These are phyloP conservation scores for Brotogeris chrysoptera DNA, from an alignment of 2,797 vertebrate species.

Conservation along the genomic window DNA sequence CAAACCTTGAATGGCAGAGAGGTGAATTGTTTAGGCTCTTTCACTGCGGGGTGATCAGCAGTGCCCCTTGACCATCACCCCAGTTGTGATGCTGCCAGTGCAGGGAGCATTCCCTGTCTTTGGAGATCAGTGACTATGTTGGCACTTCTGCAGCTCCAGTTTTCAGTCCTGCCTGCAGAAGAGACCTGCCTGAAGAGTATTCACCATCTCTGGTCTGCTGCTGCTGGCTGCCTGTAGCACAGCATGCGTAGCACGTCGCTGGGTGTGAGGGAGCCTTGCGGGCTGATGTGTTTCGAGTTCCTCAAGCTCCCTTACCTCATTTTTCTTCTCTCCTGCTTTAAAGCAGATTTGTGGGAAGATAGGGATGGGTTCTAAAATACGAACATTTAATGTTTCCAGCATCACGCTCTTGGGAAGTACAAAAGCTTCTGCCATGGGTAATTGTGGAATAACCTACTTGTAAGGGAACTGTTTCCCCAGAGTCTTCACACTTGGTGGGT, in stretches of 20 bases:
- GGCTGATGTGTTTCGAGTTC: neutral
- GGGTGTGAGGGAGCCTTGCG: neutral
- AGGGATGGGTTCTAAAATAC: neutral
- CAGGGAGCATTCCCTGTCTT: neutral
- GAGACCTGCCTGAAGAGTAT: neutral
- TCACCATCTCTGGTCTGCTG: neutral
- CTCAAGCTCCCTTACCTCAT: neutral
- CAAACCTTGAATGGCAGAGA: neutral
- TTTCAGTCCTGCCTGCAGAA: neutral
- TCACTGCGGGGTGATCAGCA: rapidly evolving
- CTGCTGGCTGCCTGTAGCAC: neutral
- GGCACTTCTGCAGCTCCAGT: neutral
- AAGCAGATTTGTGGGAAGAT: neutral
- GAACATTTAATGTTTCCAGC: neutral
- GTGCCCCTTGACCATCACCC: neutral
- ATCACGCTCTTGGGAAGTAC: neutral
- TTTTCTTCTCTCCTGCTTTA: neutral
- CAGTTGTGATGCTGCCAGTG: neutral
- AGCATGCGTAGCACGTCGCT: neutral
- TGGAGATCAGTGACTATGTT: neutral
- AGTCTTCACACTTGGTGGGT: neutral
- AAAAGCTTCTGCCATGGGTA: slow-evolving; percentile 1
- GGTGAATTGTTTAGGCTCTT: neutral
- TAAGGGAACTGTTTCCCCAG: neutral
- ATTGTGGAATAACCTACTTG: neutral